A percentile compares a stretch with the other conserved stretches of the same genome.
Evolutionary conservation across 53 echinoderm and acorn worm species (phyloP).

Genomic region (Hippasteria phrygiana): DNA sequence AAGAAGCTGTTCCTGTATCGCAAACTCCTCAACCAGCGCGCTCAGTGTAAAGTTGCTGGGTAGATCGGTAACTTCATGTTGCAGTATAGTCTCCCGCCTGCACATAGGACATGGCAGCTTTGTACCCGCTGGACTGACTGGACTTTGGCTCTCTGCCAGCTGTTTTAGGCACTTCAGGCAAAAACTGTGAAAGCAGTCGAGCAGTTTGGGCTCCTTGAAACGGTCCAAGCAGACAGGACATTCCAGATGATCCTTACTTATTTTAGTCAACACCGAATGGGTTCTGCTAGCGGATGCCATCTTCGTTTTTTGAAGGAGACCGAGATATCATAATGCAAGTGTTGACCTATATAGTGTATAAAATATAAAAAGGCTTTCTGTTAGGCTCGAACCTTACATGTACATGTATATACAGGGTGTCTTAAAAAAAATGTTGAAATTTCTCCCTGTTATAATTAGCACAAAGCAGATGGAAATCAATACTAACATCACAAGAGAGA

Average conservation of each 20-base stretch:
- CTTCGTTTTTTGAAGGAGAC: neutral
- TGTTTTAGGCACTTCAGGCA: constrained; percentile 49
- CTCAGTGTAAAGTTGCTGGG: constrained; percentile 25
- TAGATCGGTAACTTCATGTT: constrained; percentile 12
- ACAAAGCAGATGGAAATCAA: too few species aligned
- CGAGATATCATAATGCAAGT: too few species aligned
- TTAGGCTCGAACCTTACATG: too few species aligned
- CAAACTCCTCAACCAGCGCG: constrained; percentile 54
- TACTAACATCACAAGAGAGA: too few species aligned
- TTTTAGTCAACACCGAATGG: neutral
- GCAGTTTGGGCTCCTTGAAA: constrained; percentile 32
- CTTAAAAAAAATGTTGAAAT: too few species aligned
- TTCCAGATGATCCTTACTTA: neutral
- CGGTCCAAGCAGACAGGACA: constrained; percentile 37
- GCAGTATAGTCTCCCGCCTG: constrained; percentile 30
- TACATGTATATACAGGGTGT: too few species aligned
- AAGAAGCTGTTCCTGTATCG: constrained; percentile 36
- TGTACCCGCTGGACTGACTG: neutral
- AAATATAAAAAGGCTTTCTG: too few species aligned
- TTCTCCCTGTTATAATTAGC: too few species aligned
- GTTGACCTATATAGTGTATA: too few species aligned
- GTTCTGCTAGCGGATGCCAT: constrained; percentile 1
- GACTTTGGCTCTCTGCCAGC: neutral
- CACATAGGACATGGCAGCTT: constrained; percentile 29
- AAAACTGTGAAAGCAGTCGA: constrained; percentile 44